Conservation (phyloP, 2,888 invertebrate species). For the Argyresthia goedartella region DNA sequence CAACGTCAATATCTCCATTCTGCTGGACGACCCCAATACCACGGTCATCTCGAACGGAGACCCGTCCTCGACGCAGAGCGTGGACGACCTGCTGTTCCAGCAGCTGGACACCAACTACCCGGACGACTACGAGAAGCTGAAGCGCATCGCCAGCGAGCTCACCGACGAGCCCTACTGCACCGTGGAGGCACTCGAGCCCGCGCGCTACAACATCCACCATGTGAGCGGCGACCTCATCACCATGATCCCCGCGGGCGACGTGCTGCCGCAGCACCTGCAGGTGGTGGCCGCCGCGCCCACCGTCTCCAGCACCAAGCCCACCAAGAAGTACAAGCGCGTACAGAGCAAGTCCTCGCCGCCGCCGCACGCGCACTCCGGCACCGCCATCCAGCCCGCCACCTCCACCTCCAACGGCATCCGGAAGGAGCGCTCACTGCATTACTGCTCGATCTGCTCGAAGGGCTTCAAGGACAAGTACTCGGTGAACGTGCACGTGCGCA, state of each 20-base stretch:
- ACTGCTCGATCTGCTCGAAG: slow-evolving; percentile 93
- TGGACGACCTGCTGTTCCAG: slow-evolving; percentile 76
- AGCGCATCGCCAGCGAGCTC: slow-evolving; percentile 86
- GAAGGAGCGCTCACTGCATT: slow-evolving; percentile 90
- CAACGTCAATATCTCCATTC: slow-evolving; percentile 58
- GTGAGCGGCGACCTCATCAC: slow-evolving; percentile 60
- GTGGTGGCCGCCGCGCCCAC: slow-evolving; percentile 72
- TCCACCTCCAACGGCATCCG: slow-evolving; percentile 80
- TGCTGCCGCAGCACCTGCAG: slow-evolving; percentile 63
- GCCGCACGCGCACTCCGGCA: slow-evolving; percentile 41
- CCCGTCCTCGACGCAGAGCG: slow-evolving; percentile 71
- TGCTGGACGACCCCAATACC: slow-evolving; percentile 57
- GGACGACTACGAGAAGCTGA: slow-evolving; percentile 88
- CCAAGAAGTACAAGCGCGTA: slow-evolving; percentile 80
- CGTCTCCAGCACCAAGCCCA: slow-evolving; percentile 73
- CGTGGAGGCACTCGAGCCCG: slow-evolving; percentile 64
- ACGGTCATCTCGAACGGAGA: slow-evolving; percentile 58
- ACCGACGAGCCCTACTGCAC: slow-evolving; percentile 81
- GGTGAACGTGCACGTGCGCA: slow-evolving; percentile 97
- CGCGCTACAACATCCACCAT: slow-evolving; percentile 67
- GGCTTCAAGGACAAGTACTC: slow-evolving; percentile 97
- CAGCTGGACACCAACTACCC: slow-evolving; percentile 78
- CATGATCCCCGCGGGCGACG: slow-evolving; percentile 58
- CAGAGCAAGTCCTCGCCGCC: slow-evolving; percentile 62
- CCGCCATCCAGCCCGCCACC: slow-evolving; percentile 61